Base-by-base conservation (phyloP, 2,888 invertebrate species). In the Mythimna ferrago region DNA sequence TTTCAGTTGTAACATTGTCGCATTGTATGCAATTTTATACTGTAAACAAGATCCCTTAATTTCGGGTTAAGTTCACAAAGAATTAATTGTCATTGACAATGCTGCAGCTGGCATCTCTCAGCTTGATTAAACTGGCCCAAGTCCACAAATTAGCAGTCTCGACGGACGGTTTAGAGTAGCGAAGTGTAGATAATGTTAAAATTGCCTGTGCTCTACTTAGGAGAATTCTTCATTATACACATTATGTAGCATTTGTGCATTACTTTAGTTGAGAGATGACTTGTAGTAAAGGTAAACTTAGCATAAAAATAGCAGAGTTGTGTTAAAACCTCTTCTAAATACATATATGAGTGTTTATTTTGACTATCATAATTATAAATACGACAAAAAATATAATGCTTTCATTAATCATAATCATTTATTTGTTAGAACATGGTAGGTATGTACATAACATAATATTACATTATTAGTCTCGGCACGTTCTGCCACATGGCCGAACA, bases 81-180 rank as follows among this genome's bases (percentile, higher is more conserved):
- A 81, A 79, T 71, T 72, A 81, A 76, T 84, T 81, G 72, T 76
- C 76, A 84, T 84, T 81, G 79, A 83, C 71, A 74, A 32, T 62
- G 48, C 80, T 61, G 72, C 72, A 72, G 57, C 53, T 67, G 78
- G 35, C 38, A 66, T 79, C 56, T 66, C 70, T 71, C 71, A 61
- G 71, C 81, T 83, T 83, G 83, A 82, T 83, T 84, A 84, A 76
- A 84, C 64, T 76, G 67, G 73, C 54, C 53, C 60, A 76, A 64
- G 66, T 74, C 74, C 69, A 83, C 80, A 84, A 84, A 84, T 83
- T 82, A 81, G 70, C 71, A 54, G 68, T 71, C 76, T 76, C 61
- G 54, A 48, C 53, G 57, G 64, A 72, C 53, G 54, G 51, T 65
- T 56, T 51, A 57, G 53, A 60, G 62, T n/a, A 70, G 38, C 73